These are phyloP conservation scores for Lithosia quadra DNA, from an alignment of 2,888 invertebrate species.

Conservation along the genomic window DNA sequence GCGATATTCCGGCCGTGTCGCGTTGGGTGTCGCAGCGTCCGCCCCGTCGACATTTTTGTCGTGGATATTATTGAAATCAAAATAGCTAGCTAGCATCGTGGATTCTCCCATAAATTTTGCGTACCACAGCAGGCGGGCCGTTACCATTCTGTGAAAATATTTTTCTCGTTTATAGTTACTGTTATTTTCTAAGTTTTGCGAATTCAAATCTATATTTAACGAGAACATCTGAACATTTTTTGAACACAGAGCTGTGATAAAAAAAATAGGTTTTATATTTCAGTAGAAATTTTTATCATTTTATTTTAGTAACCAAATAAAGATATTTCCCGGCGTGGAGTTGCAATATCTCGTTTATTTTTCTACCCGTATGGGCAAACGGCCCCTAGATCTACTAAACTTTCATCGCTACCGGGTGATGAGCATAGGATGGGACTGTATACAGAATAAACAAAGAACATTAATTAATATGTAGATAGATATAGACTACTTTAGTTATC, in stretches of 20 bases:
- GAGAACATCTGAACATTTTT: not conserved
- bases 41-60: constrained; percentile 51
- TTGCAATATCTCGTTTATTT: not conserved
- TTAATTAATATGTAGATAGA: not conserved
- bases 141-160: constrained; percentile 41
- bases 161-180: constrained; percentile 29
- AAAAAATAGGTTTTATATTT: not conserved
- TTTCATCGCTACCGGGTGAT: not conserved
- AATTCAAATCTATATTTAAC: constrained; percentile 7
- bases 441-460: not conserved
- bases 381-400: too few relatives aligned
- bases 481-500: not conserved
- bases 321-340: too few relatives aligned
- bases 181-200: not conserved
- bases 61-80: constrained; percentile 58
- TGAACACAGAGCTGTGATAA: not conserved
- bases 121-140: constrained; percentile 46
- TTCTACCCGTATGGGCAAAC: not conserved
- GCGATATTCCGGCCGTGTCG: constrained; percentile 41
- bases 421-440: not conserved
- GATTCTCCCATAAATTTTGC: constrained; percentile 50
- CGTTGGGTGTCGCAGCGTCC: constrained; percentile 39
- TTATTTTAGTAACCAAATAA: not conserved
- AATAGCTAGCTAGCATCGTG: constrained; percentile 50
- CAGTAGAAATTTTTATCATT: not conserved